Conservation (phyloP, 2,113 vertebrate species). For the Pollimyrus isidori region DNA sequence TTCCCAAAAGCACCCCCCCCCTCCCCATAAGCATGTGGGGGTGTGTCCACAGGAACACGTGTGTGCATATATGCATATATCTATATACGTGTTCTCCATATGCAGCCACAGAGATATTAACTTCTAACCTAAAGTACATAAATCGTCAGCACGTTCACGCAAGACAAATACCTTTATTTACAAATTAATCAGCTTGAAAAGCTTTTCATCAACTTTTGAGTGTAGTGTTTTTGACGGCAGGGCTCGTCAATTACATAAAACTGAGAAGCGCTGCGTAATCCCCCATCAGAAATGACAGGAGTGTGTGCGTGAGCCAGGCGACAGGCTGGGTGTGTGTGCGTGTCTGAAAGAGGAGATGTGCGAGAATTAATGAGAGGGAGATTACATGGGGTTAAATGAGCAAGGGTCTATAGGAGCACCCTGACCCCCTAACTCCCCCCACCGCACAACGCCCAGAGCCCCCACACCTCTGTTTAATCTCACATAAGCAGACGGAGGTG, state of each 20-base stretch:
- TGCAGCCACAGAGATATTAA: not conserved
- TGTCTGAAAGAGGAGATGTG: slow-evolving; percentile 41
- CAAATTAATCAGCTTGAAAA: not conserved
- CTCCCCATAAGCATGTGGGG: not conserved
- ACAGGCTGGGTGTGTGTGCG: not conserved
- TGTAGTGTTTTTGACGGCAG: not conserved
- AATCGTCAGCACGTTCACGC: not conserved
- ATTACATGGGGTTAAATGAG: not conserved
- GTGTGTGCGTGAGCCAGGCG: not conserved
- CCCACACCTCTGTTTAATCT: slow-evolving; percentile 19
- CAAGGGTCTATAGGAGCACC: not conserved
- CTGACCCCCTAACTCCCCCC: not conserved
- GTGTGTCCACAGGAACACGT: not conserved
- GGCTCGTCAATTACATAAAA: not conserved
- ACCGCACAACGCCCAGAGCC: not conserved
- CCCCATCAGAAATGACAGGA: not conserved
- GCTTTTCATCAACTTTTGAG: not conserved
- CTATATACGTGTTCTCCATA: not conserved
- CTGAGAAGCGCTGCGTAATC: not conserved
- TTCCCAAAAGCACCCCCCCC: not conserved
- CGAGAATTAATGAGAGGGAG: slow-evolving; percentile 19
- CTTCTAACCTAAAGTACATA: not conserved
- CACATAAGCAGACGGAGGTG: slow-evolving; percentile 25
- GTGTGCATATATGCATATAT: not conserved
- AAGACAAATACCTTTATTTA: not conserved